A percentile compares a stretch with the other conserved stretches of the same genome.
Evolutionary conservation across 2,888 invertebrate genomes (phyloP).

Genomic region (Agonopterix alstromeriana): DNA sequence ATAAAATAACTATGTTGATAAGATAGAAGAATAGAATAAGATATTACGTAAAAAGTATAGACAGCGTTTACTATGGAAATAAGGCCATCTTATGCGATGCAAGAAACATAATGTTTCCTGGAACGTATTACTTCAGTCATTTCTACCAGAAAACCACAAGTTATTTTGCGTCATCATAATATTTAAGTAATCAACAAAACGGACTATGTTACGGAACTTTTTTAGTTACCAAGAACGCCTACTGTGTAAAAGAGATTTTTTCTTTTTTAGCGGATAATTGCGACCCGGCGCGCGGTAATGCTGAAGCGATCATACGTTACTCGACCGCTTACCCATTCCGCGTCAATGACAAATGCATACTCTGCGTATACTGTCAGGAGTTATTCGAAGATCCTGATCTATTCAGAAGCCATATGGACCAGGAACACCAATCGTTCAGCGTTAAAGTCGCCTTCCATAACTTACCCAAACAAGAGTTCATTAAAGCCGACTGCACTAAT

Average conservation of each 20-base stretch:
- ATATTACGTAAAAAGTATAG: no score
- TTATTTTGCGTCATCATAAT: neutral
- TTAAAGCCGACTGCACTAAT: conserved; percentile 56
- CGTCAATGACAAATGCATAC: conserved; percentile 59
- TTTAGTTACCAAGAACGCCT: conserved; percentile 2
- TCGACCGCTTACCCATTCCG: conserved; percentile 67
- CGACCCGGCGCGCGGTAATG: conserved; percentile 59
- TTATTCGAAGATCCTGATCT: conserved; percentile 48
- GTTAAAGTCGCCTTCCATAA: conserved; percentile 53
- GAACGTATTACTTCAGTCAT: no score
- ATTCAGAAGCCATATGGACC: conserved; percentile 51
- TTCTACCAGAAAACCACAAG: neutral
- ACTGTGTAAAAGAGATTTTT: conserved; percentile 14
- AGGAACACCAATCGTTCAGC: conserved; percentile 48
- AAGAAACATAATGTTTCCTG: no score
- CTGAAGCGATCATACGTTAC: conserved; percentile 50
- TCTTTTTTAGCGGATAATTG: conserved; percentile 61
- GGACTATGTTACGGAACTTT: neutral
- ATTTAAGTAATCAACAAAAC: neutral
- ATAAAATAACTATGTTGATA: no score
- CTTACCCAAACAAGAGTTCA: conserved; percentile 55
- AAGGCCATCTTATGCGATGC: no score
- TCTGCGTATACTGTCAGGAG: conserved; percentile 66
- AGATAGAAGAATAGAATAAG: no score
- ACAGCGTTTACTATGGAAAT: no score